Conservation (phyloP, 2,888 invertebrate genomes). For the Axea sp. region DNA sequence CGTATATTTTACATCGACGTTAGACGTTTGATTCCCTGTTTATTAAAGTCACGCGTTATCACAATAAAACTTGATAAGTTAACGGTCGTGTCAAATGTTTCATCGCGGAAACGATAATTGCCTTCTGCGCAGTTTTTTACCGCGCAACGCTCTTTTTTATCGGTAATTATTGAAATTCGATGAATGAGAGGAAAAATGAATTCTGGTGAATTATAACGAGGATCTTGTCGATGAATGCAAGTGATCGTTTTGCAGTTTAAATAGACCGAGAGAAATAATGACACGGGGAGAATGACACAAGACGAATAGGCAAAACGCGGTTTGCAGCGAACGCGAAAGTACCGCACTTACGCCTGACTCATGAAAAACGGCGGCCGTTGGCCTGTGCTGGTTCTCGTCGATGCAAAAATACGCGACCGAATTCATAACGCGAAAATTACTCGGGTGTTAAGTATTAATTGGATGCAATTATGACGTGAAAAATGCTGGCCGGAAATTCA, state of each 20-base stretch:
- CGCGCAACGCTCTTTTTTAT: conserved; percentile 5
- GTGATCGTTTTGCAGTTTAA: no score
- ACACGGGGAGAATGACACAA: conserved; percentile 1
- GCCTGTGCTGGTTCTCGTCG: no score
- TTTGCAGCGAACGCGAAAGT: conserved; percentile 16
- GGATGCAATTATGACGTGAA: conserved; percentile 18
- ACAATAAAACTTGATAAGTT: conserved; percentile 30
- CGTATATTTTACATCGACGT: not conserved
- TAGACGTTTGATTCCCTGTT: not conserved
- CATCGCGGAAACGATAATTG: conserved; percentile 20
- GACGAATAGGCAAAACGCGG: not conserved
- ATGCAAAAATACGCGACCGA: no score
- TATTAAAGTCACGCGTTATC: conserved; percentile 5
- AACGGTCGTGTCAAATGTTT: conserved; percentile 43
- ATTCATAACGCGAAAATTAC: conserved; percentile 10
- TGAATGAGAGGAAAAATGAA: no score
- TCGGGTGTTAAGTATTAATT: conserved; percentile 27
- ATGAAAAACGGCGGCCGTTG: conserved; percentile 5
- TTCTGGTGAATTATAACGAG: no score
- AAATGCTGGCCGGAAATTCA: conserved; percentile 37
- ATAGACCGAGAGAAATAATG: no score
- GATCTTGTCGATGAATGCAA: no score
- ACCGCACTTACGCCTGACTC: conserved; percentile 7
- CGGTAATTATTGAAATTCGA: conserved; percentile 1
- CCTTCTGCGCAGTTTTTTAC: conserved; percentile 25